Conservation (phyloP, 2,113 vertebrate species). For the Regulus satrapa region DNA sequence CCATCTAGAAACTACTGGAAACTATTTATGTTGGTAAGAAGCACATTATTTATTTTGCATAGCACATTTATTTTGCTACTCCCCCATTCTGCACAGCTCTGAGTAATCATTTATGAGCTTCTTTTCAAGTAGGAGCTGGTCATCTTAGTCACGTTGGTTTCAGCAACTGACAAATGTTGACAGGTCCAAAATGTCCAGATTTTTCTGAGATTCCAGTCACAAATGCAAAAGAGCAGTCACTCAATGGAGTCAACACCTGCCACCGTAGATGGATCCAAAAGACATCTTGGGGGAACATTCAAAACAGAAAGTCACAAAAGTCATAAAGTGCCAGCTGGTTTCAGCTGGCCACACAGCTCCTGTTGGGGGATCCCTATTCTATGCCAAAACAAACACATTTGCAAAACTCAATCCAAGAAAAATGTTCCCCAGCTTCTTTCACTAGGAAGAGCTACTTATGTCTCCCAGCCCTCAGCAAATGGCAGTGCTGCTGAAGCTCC, state of each 20-base stretch:
- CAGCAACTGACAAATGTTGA: not conserved
- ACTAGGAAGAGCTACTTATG: not conserved
- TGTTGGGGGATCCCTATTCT: not conserved
- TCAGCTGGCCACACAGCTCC: not conserved
- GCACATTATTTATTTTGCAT: too few species aligned
- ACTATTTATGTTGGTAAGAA: not conserved
- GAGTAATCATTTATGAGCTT: not conserved
- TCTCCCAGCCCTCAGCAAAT: not conserved
- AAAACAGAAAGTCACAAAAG: not conserved
- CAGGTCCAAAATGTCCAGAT: not conserved
- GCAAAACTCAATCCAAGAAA: not conserved
- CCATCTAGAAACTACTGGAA: not conserved
- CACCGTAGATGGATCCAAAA: not conserved
- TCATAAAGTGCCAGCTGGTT: not conserved
- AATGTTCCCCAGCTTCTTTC: not conserved
- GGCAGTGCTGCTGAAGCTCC: not conserved
- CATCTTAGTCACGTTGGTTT: not conserved
- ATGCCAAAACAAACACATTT: not conserved
- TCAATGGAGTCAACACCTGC: not conserved
- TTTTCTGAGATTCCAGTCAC: not conserved
- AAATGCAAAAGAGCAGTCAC: not conserved
- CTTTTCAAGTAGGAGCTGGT: not conserved
- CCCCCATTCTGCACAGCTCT: not conserved
- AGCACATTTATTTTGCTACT: too few species aligned
- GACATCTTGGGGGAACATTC: not conserved